A percentile compares a stretch with the other conserved stretches of the same genome.
Evolutionary conservation across 2,888 invertebrate species (phyloP).

Genomic region (Perithous albicinctus): DNA sequence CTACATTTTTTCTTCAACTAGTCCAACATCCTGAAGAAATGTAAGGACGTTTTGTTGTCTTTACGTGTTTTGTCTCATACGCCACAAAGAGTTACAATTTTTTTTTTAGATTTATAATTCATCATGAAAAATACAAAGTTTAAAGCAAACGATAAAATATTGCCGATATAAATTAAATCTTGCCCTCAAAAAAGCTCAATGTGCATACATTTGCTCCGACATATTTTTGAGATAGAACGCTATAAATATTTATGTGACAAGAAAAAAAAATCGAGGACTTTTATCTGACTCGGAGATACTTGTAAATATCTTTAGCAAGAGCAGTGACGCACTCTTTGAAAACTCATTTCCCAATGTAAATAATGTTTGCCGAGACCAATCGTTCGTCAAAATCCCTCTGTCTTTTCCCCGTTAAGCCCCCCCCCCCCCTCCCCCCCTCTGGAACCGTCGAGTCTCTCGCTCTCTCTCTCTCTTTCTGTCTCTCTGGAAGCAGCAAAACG

Average conservation of each 20-base stretch:
- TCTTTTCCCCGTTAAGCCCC: slow-evolving; percentile 65
- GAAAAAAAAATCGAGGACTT: slow-evolving; percentile 50
- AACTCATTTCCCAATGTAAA: slow-evolving; percentile 83
- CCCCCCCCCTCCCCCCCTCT: no score
- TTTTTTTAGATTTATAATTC: neutral
- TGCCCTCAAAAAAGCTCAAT: neutral
- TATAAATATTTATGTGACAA: neutral
- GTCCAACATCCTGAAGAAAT: no score
- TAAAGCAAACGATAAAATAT: no score
- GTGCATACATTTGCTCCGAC: no score
- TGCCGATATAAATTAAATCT: no score
- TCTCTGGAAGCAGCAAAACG: slow-evolving; percentile 44
- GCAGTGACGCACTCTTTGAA: slow-evolving; percentile 74
- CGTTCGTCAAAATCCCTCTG: slow-evolving; percentile 66
- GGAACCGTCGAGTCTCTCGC: no score
- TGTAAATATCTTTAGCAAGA: slow-evolving; percentile 5
- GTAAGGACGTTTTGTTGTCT: no score
- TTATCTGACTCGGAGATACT: slow-evolving; percentile 35
- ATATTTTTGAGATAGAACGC: neutral
- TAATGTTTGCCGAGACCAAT: slow-evolving; percentile 79
- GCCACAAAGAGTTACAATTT: no score
- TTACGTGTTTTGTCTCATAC: no score
- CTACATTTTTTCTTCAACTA: no score
- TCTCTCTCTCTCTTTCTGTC: no score
- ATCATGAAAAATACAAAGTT: no score